Percentiles rank a stretch among this genome's conserved stretches.
Evolutionary conservation across 2,113 vertebrate species (phyloP).

Genomic region (Phodopus roborovskii): DNA sequence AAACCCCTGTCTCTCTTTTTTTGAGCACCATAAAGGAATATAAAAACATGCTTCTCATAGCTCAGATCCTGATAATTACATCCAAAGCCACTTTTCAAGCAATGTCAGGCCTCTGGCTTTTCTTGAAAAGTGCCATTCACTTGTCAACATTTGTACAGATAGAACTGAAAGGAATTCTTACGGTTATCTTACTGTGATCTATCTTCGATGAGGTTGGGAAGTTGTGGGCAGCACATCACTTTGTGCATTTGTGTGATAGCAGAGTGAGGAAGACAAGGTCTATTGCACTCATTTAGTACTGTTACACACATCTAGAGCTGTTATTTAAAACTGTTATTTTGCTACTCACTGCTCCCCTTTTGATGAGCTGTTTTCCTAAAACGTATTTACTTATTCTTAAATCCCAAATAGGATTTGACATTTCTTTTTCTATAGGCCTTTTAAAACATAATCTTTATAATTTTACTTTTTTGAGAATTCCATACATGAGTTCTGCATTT

Average conservation of each 20-base stretch:
- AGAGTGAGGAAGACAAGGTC: not conserved
- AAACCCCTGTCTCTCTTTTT: not conserved
- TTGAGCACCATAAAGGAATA: not conserved
- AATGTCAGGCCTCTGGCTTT: not conserved
- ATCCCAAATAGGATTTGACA: not conserved
- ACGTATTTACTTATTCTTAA: slow-evolving; percentile 21
- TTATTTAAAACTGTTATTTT: not conserved
- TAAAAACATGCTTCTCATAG: slow-evolving; percentile 22
- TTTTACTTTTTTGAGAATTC: not conserved
- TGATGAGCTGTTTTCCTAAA: not conserved
- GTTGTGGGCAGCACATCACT: not conserved
- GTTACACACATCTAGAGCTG: not conserved
- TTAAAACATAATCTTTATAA: not conserved
- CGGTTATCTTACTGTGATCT: not conserved
- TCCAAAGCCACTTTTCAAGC: slow-evolving; percentile 17
- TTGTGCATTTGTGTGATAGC: not conserved
- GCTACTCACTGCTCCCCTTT: not conserved
- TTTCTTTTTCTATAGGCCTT: not conserved
- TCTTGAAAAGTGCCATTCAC: not conserved
- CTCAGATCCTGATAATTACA: not conserved
- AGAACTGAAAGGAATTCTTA: not conserved
- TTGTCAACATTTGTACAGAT: not conserved
- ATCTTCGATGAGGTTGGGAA: not conserved
- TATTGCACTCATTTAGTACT: not conserved
- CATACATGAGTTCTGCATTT: not conserved